Percentiles rank a stretch among this genome's conserved stretches.
These are phyloP conservation scores for Perca schrenkii DNA, from an alignment of 2,113 vertebrate genomes.

Conservation along the genomic window DNA sequence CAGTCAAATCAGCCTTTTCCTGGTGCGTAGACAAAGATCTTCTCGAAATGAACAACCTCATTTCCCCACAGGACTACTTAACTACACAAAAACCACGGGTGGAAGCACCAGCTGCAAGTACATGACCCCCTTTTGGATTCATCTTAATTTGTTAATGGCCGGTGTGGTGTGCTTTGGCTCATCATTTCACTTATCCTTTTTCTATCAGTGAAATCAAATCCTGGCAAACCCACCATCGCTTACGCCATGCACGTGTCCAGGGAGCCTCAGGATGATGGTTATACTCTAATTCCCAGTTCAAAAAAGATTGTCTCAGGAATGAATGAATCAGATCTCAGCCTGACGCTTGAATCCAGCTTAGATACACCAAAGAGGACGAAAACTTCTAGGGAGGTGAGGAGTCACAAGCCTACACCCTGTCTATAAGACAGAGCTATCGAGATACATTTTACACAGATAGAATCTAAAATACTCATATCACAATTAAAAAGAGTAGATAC, in stretches of 20 bases:
- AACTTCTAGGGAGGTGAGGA: slow-evolving; percentile 66
- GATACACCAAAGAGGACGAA: slow-evolving; percentile 18
- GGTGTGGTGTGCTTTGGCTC: background rate
- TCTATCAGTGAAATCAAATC: slow-evolving; percentile 74
- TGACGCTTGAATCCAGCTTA: slow-evolving; percentile 57
- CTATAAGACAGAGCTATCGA: background rate
- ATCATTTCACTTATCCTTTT: background rate
- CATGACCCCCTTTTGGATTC: background rate
- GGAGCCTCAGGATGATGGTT: slow-evolving; percentile 51
- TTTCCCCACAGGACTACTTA: slow-evolving; percentile 89
- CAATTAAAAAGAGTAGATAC: background rate
- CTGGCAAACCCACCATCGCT: slow-evolving; percentile 76
- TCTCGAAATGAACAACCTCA: slow-evolving; percentile 87
- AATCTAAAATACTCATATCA: background rate
- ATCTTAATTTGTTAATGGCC: background rate
- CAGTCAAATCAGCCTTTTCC: slow-evolving; percentile 87
- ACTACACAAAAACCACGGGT: slow-evolving; percentile 43
- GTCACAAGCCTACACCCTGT: background rate
- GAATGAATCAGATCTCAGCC: slow-evolving; percentile 65
- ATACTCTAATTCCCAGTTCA: slow-evolving; percentile 29
- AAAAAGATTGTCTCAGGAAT: slow-evolving; percentile 9
- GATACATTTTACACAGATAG: background rate
- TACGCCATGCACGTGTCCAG: slow-evolving; percentile 67
- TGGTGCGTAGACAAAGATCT: slow-evolving; percentile 88
- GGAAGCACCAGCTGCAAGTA: slow-evolving; percentile 86